Conservation (phyloP, 37 sponge, comb jelly and placozoan species). For the Ephydatia muelleri region DNA sequence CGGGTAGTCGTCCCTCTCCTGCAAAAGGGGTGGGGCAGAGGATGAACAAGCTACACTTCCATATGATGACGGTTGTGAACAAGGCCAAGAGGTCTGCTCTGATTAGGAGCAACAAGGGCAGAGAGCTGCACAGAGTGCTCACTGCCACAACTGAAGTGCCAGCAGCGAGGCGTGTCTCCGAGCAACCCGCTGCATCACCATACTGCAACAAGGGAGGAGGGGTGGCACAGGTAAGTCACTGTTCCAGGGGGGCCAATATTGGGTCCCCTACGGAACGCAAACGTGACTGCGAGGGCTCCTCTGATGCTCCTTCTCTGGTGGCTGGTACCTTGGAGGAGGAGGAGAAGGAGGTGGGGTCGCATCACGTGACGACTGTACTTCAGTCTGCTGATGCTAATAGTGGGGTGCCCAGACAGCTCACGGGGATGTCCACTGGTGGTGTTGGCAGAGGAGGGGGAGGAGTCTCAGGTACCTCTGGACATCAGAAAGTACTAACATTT, state of each 20-base stretch:
- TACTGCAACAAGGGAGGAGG: neutral
- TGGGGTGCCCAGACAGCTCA: neutral
- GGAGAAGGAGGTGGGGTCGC: neutral
- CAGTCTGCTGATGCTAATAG: neutral
- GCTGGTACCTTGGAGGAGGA: neutral
- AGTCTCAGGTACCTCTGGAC: constrained; percentile 26
- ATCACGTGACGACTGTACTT: neutral
- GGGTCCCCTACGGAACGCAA: too few species aligned
- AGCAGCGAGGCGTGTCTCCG: neutral
- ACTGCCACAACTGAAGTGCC: neutral
- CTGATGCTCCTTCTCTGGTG: neutral
- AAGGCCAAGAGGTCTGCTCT: constrained; percentile 7
- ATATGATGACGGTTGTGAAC: constrained; percentile 60
- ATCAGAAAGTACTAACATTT: constrained; percentile 50
- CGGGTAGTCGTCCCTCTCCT: too few species aligned
- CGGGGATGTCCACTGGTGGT: neutral
- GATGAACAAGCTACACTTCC: constrained; percentile 45
- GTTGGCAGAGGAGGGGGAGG: neutral
- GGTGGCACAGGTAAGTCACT: too few species aligned
- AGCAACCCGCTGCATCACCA: neutral
- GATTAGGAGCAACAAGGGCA: neutral
- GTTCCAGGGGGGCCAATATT: too few species aligned
- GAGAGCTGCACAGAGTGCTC: neutral
- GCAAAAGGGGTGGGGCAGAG: neutral
- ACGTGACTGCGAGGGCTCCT: too few species aligned